These are phyloP conservation scores for Drosophila pegasa DNA, from an alignment of 2,888 invertebrate species.

Conservation along the genomic window DNA sequence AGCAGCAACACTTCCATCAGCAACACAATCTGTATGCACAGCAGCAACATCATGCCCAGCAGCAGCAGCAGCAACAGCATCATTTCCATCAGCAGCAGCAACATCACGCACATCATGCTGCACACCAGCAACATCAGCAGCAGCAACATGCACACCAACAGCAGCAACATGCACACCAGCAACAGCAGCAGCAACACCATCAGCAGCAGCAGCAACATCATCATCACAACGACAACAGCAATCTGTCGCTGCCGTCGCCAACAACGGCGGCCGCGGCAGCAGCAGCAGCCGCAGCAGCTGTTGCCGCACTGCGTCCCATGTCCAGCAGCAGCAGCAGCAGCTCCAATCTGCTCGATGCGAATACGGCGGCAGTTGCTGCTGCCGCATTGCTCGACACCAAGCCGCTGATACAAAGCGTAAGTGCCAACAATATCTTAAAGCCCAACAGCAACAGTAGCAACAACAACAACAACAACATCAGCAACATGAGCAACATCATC, in stretches of 20 bases:
- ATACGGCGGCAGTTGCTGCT: slow-evolving; percentile 86
- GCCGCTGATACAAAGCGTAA: slow-evolving; percentile 92
- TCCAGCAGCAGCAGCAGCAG: slow-evolving; percentile 80
- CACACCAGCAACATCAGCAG: slow-evolving; percentile 61
- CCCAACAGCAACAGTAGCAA: slow-evolving; percentile 6
- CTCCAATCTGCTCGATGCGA: slow-evolving; percentile 85
- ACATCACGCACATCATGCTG: slow-evolving; percentile 50
- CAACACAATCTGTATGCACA: slow-evolving; percentile 68
- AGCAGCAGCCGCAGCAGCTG: slow-evolving; percentile 69
- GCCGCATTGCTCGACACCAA: slow-evolving; percentile 87
- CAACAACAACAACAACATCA: slow-evolving; percentile 1
- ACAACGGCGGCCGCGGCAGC: slow-evolving; percentile 82
- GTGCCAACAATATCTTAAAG: slow-evolving; percentile 84
- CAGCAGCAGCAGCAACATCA: slow-evolving; percentile 62
- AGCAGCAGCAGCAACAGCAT: slow-evolving; percentile 84
- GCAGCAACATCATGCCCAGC: slow-evolving; percentile 82
- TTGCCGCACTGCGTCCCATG: slow-evolving; percentile 79
- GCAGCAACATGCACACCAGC: slow-evolving; percentile 46
- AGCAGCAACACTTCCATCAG: slow-evolving; percentile 76
- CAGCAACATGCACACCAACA: slow-evolving; percentile 66
- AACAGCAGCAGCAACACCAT: slow-evolving; percentile 40
- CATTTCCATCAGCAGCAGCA: slow-evolving; percentile 70
- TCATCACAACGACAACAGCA: slow-evolving; percentile 86
- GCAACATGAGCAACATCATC: background rate
- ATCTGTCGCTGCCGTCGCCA: slow-evolving; percentile 92